Percentiles rank a stretch among this genome's conserved stretches.
Conservation (phyloP, 2,888 invertebrate species). For the Drosophila rubida region DNA sequence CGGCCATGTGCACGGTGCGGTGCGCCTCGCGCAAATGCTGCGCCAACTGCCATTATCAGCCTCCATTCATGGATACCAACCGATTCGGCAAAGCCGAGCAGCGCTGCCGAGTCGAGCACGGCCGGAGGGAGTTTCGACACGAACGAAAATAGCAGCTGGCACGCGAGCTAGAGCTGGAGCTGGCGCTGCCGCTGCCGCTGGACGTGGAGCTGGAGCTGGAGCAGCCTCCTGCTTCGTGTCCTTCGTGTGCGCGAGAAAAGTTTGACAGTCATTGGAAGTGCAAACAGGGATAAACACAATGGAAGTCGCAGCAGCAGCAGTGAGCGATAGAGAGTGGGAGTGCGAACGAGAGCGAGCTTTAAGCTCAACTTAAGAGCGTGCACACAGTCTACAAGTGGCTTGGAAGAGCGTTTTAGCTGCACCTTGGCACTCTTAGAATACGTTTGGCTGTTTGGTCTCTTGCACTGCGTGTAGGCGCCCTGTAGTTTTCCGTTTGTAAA, state of each 20-base stretch:
- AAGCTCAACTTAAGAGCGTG: constrained; percentile 58
- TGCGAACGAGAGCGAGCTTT: constrained; percentile 40
- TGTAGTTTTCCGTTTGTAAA: constrained; percentile 79
- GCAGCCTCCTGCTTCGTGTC: constrained; percentile 37
- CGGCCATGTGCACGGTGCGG: constrained; percentile 54
- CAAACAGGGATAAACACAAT: constrained; percentile 75
- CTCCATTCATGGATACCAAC: constrained; percentile 79
- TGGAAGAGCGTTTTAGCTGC: constrained; percentile 17
- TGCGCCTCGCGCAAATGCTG: constrained; percentile 59
- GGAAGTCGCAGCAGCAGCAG: constrained; percentile 54
- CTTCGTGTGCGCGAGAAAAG: constrained; percentile 56
- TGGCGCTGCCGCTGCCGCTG: no score
- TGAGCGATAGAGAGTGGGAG: no score
- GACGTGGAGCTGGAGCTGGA: constrained; percentile 31
- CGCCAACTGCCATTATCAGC: constrained; percentile 64
- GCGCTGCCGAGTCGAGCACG: background rate
- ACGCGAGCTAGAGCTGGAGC: constrained; percentile 20
- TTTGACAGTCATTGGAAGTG: constrained; percentile 69
- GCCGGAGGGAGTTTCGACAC: background rate
- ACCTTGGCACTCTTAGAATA: constrained; percentile 7
- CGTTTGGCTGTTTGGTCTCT: constrained; percentile 5
- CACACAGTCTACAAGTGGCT: constrained; percentile 65
- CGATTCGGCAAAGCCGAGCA: constrained; percentile 27
- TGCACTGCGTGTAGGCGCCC: constrained; percentile 46
- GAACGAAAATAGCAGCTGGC: constrained; percentile 1